These are phyloP conservation scores for Aspidiotus rigidus DNA, from an alignment of 2,888 invertebrate species.

Conservation along the genomic window DNA sequence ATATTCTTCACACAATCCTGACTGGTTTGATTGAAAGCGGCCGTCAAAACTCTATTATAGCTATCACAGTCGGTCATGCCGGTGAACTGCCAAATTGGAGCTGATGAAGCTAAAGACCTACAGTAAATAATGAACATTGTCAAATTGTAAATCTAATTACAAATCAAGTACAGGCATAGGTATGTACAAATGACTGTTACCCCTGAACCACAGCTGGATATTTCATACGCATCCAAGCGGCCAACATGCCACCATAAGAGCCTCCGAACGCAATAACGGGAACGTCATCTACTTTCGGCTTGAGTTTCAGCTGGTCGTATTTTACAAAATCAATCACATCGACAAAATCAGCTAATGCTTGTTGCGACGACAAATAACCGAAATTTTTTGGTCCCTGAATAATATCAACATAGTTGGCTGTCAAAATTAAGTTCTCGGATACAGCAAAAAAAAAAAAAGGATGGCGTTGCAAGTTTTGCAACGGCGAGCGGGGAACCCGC, in stretches of 20 bases:
- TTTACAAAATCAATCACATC: conserved; percentile 55
- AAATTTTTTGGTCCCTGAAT: conserved; percentile 52
- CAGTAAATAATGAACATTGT: background rate
- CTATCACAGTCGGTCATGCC: conserved; percentile 68
- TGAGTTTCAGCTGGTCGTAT: background rate
- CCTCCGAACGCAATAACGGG: conserved; percentile 80
- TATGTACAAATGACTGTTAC: conserved; percentile 43
- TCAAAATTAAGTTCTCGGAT: no score
- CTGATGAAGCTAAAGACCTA: conserved; percentile 85
- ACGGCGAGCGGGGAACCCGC: no score
- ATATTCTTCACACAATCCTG: conserved; percentile 61
- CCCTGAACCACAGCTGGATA: conserved; percentile 81
- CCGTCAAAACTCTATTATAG: conserved; percentile 67
- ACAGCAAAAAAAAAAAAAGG: no score
- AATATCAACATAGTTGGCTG: background rate
- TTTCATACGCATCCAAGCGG: conserved; percentile 92
- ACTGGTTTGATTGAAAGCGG: conserved; percentile 56
- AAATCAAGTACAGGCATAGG: background rate
- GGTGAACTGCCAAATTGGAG: conserved; percentile 78
- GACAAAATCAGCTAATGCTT: conserved; percentile 90
- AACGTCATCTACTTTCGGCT: conserved; percentile 42
- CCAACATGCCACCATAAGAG: conserved; percentile 95
- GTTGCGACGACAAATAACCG: conserved; percentile 77
- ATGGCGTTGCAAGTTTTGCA: no score
- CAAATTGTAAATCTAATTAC: background rate